phyloP scores from a whole-genome alignment of 2,113 vertebrate species.

The Neolamprologus kungweensis region DNA sequence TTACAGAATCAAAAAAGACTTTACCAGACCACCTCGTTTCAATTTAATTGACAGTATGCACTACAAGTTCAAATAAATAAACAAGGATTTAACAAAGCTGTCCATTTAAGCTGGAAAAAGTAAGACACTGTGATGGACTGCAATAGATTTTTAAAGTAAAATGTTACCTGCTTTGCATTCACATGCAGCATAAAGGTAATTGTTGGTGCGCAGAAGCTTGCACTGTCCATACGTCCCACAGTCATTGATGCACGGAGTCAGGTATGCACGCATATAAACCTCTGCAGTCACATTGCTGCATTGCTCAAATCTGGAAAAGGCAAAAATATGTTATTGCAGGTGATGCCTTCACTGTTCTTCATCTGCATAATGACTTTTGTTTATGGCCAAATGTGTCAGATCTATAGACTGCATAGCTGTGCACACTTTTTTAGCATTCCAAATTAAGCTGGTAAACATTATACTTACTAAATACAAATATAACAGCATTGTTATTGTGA shows the following conservation, averaged over 20 bases:
- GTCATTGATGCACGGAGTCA: slow-evolving; percentile 95
- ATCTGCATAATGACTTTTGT: background rate
- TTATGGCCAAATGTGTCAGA: background rate
- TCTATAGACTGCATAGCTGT: background rate
- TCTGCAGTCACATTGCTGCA: slow-evolving; percentile 85
- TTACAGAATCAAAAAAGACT: background rate
- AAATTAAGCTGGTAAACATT: background rate
- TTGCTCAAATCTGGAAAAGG: slow-evolving; percentile 72
- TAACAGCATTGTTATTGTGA: background rate
- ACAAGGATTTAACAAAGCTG: background rate
- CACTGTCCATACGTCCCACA: slow-evolving; percentile 96
- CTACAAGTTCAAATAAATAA: background rate
- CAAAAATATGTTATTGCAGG: background rate
- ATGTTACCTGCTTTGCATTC: slow-evolving; percentile 95
- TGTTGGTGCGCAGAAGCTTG: slow-evolving; percentile 95
- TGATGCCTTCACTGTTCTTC: background rate
- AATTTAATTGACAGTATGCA: background rate
- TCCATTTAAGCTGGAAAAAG: background rate
- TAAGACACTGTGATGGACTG: background rate
- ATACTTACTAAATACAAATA: background rate
- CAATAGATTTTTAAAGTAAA: background rate
- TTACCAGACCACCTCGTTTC: background rate
- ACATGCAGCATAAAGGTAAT: slow-evolving; percentile 94
- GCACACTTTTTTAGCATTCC: background rate
- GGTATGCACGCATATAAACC: slow-evolving; percentile 88